Base-by-base conservation (phyloP, 2,888 invertebrate species). In the Machimus atricapillus region DNA sequence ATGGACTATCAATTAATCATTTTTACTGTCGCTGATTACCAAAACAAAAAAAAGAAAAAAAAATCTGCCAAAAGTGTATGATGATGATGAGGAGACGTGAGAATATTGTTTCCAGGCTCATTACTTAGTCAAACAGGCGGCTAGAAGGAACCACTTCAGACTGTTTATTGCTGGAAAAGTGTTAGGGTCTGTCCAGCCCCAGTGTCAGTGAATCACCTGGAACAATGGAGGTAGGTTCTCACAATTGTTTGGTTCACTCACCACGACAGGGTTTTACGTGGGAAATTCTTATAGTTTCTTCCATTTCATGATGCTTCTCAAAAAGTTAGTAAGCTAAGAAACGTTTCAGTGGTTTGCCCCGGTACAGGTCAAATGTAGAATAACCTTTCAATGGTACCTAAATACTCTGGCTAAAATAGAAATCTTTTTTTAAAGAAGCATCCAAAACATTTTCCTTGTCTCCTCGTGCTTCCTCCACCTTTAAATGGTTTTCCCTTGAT, bases 401-500 rank as follows among this genome's bases (percentile, higher is more conserved):
- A 19, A 85, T 74, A 74, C 43, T 40, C n/a, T n/a, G 74, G 74
- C 85, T 43, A 73, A 73, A 85, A 85, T 85, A 74, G 74, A 85
- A 85, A 85, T 85, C 40, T 74, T 58, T 43, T 74, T 58, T 43
- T 40, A 19, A 74, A 74, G 66, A 74, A 74, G 37, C 56, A 82
- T 82, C 82, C 58, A 82, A n/a, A 82, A 82, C 37, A 82, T 82
- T 37, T 82, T 82, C 37, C 82, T 82, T 37, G 74, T 85, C 73
- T 85, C 46, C 74, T 66, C 85, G 16, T 34, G 19, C 58, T 74
- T 66, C 52, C 43, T 66, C 74, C 31, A 31, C 9, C 27, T 73
- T 31, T 85, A 85, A 66, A 85, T 74, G 85, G 85, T 74, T 85
- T 85, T 85, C 74, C 74, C 74, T 85, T 74, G 74, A 85, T 85